phyloP scores from a whole-genome alignment of 2,888 invertebrate genomes.

The Drosophila kanekoi region DNA sequence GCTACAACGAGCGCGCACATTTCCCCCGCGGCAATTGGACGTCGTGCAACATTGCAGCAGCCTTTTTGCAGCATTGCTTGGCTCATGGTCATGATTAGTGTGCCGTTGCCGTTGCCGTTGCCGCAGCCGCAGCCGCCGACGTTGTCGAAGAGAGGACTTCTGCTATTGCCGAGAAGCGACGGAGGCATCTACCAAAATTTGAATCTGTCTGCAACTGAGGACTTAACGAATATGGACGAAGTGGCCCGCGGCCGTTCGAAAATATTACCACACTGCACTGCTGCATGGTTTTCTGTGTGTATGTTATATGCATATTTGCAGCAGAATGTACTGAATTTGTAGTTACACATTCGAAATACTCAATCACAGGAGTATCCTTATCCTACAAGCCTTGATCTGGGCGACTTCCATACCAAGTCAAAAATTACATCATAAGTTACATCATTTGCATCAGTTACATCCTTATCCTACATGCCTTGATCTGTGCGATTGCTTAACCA shows the following conservation, averaged over 20 bases:
- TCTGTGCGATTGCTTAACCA: background rate
- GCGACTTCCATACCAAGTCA: background rate
- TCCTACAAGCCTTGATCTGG: conserved; percentile 18
- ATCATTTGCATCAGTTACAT: conserved; percentile 4
- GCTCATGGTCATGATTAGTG: conserved; percentile 68
- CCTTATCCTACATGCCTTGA: conserved; percentile 20
- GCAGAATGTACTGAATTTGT: conserved; percentile 47
- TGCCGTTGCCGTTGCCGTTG: conserved; percentile 42
- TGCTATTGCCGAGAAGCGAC: conserved; percentile 43
- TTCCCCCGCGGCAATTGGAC: conserved; percentile 76
- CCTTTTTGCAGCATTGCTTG: conserved; percentile 62
- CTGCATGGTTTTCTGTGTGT: conserved; percentile 5
- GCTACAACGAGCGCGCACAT: conserved; percentile 72
- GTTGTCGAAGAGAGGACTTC: conserved; percentile 25
- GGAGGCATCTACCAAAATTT: conserved; percentile 76
- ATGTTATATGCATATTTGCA: conserved; percentile 10
- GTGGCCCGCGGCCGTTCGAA: conserved; percentile 69
- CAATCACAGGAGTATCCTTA: conserved; percentile 48
- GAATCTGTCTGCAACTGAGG: conserved; percentile 82
- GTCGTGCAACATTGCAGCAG: conserved; percentile 73
- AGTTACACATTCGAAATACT: conserved; percentile 67
- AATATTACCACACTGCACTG: conserved; percentile 66
- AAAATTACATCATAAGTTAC: too few species aligned
- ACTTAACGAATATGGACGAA: conserved; percentile 82
- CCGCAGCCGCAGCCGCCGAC: conserved; percentile 18